phyloP scores from a whole-genome alignment of 2,113 vertebrate species.

The Clupea harengus region DNA sequence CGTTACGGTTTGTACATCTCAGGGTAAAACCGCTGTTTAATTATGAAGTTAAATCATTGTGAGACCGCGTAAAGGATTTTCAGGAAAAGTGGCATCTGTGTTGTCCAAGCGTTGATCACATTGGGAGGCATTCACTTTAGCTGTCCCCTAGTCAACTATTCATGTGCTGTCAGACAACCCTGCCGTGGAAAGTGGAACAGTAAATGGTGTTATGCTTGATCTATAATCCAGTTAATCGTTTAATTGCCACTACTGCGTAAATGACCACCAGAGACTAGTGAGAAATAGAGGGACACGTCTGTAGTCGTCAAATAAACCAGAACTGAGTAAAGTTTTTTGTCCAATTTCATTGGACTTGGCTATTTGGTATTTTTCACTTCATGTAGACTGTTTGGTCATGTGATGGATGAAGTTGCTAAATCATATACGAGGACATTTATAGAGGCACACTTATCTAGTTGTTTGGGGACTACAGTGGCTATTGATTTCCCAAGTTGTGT shows the following conservation, averaged over 20 bases:
- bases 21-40: slow-evolving; percentile 11
- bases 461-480: slow-evolving; percentile 8
- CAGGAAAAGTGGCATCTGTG: not conserved
- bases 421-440: not conserved
- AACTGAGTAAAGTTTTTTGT: not conserved
- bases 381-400: not conserved
- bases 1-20: slow-evolving; percentile 5
- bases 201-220: slow-evolving; percentile 1
- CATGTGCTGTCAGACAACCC: not conserved
- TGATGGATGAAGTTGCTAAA: not conserved
- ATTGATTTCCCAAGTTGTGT: not conserved
- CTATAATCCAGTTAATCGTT: not conserved
- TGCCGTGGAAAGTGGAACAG: not conserved
- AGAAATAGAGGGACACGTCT: not conserved
- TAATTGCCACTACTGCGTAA: not conserved
- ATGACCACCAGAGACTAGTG: not conserved
- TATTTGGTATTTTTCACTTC: not conserved
- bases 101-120: not conserved
- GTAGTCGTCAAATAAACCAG: not conserved
- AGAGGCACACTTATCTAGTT: not conserved
- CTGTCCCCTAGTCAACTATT: not conserved
- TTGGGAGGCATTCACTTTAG: not conserved
- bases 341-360: not conserved
- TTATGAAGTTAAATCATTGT: not conserved
- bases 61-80: not conserved